phyloP scores from a whole-genome alignment of 1,140 invertebrate genomes.

The Drosophila pseudoobscura region DNA sequence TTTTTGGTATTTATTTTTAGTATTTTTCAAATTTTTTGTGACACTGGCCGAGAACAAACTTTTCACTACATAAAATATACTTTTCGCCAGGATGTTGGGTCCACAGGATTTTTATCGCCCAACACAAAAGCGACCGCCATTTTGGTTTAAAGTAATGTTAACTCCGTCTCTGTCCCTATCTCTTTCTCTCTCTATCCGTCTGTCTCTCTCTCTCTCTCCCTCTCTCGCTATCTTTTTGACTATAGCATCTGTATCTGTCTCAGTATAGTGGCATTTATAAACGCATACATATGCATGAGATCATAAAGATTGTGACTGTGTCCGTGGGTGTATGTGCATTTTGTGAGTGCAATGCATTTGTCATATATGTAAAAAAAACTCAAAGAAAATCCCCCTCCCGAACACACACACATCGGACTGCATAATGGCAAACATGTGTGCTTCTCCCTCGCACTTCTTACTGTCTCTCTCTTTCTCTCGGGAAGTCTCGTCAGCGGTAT shows the following conservation, averaged over 20 bases:
- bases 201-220: neutral
- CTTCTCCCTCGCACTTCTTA: neutral
- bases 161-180: conserved; percentile 10
- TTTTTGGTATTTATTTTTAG: too few relatives aligned
- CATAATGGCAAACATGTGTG: conserved; percentile 62
- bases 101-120: conserved; percentile 26
- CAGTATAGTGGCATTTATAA: conserved; percentile 67
- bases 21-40: conserved; percentile 4
- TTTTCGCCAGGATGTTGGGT: conserved; percentile 15
- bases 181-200: conserved; percentile 1
- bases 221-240: conserved; percentile 2
- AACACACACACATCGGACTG: conserved; percentile 2
- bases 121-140: conserved; percentile 27
- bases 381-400: conserved; percentile 15
- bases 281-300: conserved; percentile 74
- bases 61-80: conserved; percentile 13
- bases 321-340: conserved; percentile 13
- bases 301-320: conserved; percentile 61
- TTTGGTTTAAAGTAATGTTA: conserved; percentile 40
- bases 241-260: conserved; percentile 8
- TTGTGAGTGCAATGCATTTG: conserved; percentile 65
- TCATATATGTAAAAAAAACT: conserved; percentile 62
- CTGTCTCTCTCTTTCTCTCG: neutral
- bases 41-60: conserved; percentile 1
- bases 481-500: conserved; percentile 67